Base-by-base conservation (phyloP, 2,797 vertebrate species). In the Lithobates sylvaticus region DNA sequence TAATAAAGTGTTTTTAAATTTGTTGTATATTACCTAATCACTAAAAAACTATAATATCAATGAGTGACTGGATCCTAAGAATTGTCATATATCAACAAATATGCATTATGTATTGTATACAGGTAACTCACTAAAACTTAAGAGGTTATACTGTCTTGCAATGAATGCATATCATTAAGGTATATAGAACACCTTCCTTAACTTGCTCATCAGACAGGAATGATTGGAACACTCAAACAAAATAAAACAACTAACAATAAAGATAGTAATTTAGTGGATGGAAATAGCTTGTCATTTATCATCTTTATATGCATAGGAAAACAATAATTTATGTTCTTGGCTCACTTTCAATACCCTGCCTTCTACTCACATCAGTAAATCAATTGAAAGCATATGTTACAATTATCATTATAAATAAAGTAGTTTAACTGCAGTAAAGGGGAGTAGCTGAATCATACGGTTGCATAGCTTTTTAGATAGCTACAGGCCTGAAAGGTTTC, bases 101-200 rank as follows among this genome's bases (percentile, higher is more conserved):
- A 85, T 80, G 91, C 89, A 85, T 3, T 93, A 92, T 92, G 93
- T 91, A 87, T 93, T 86, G 84, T 32, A 32, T 4, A 32, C 3
- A 83, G 90, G 80, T 78, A 77, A 70, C 89, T 85, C 76, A 94
- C 93, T 94, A 93, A 95, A 95, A 94, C 88, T 6, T 32, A 91
- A 95, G 88, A 92, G 83, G 64, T 85, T 87, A 91, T 93, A 91
- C 88, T 90, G 76, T 93, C 90, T 91, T 86, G 89, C 89, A 90
- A 90, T 93, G 88, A 91, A 91, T 81, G 78, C 88, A 85, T 84
- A 88, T 61, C 68, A 61, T 86, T 89, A 39, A 10, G 29, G 10
- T 86, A 89, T 15, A 87, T 23, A 85, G 90, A 91, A 86, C 74
- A 83, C 23, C 86, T 86, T 76, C 10, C 76, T 42, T 73, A 10